Percentiles rank a stretch among this genome's conserved stretches.
Evolutionary conservation across 2,888 invertebrate species (phyloP).

Genomic region (Tetramorium bicarinatum): DNA sequence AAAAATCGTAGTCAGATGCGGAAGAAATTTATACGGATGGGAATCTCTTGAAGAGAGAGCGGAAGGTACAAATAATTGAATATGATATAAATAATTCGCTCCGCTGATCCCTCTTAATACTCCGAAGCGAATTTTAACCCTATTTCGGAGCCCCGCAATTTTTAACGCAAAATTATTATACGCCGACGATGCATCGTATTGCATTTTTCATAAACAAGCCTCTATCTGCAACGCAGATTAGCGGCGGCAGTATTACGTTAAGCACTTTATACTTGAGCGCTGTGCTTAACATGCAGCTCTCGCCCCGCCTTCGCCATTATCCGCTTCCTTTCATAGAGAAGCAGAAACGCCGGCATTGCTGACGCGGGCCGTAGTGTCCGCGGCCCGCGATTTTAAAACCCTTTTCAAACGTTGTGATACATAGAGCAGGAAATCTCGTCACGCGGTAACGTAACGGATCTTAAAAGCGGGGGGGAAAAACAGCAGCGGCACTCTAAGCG

Average conservation of each 20-base stretch:
- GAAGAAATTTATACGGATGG: neutral
- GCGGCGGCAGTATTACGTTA: conserved; percentile 15
- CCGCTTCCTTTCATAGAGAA: conserved; percentile 33
- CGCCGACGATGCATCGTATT: neutral
- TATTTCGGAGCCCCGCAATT: neutral
- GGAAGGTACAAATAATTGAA: neutral
- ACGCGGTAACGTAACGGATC: conserved; percentile 4
- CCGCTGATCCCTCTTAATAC: neutral
- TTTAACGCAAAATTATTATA: conserved; percentile 5
- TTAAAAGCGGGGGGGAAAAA: conserved; percentile 18
- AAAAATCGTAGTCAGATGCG: neutral
- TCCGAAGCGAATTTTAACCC: neutral
- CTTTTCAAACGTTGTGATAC: conserved; percentile 40
- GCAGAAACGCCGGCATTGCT: neutral
- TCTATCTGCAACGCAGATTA: conserved; percentile 37
- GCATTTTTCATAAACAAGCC: conserved; percentile 5
- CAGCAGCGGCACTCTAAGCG: conserved; percentile 17
- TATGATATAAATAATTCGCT: too few relatives aligned
- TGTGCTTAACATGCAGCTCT: conserved; percentile 32
- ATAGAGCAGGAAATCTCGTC: neutral
- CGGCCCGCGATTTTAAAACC: conserved; percentile 17
- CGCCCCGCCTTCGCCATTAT: conserved; percentile 15
- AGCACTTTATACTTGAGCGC: conserved; percentile 28
- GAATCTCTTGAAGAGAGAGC: neutral
- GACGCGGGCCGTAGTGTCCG: conserved; percentile 2